phyloP scores from a whole-genome alignment of 1,140 invertebrate genomes.

The Pseudomyrmex pallidus region DNA sequence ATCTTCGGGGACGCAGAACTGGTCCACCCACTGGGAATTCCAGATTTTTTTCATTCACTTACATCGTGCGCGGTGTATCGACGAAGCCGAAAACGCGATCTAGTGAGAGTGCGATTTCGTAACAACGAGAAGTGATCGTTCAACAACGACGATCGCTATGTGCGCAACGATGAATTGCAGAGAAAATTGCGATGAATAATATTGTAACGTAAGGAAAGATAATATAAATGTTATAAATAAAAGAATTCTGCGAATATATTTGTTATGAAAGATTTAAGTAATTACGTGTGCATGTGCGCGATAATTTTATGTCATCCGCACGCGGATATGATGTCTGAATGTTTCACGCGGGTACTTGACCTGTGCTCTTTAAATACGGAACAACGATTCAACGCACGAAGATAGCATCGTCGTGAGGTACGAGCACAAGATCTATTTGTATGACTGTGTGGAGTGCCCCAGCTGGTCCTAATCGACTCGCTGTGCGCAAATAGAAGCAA shows the following conservation, averaged over 20 bases:
- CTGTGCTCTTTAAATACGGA: slow-evolving; percentile 61
- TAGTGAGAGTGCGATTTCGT: neutral
- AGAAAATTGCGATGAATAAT: neutral
- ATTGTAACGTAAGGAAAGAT: neutral
- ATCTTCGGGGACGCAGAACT: slow-evolving; percentile 69
- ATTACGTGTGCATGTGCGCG: neutral
- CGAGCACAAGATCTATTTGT: slow-evolving; percentile 57
- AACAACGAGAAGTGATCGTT: no score
- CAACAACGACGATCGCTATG: neutral
- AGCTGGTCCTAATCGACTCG: slow-evolving; percentile 52
- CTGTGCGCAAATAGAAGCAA: slow-evolving; percentile 14
- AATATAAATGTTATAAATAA: neutral
- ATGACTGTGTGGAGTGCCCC: slow-evolving; percentile 38
- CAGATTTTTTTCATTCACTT: slow-evolving; percentile 64
- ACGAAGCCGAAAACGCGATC: neutral
- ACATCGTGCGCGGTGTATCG: slow-evolving; percentile 16
- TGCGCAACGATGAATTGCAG: neutral
- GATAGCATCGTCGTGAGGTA: slow-evolving; percentile 49
- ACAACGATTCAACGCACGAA: slow-evolving; percentile 50
- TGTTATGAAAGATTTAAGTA: neutral
- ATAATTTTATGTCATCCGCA: slow-evolving; percentile 22
- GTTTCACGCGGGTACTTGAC: slow-evolving; percentile 55
- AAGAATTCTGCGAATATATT: neutral
- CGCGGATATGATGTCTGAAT: slow-evolving; percentile 39
- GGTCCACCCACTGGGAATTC: slow-evolving; percentile 73